phyloP scores from a whole-genome alignment of 2,888 invertebrate species.

The Philaethria dido region DNA sequence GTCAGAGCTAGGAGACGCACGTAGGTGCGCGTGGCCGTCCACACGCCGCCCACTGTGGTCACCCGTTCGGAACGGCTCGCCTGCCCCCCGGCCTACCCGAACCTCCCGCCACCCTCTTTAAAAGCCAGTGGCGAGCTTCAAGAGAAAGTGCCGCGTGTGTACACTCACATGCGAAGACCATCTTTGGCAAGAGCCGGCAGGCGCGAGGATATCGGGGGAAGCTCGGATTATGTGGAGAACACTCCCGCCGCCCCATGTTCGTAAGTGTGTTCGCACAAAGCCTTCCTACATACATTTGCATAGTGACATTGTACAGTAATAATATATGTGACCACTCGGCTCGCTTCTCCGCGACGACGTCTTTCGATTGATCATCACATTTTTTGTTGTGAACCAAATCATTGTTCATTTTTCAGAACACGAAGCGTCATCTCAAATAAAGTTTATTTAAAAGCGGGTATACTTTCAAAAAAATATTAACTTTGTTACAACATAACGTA shows the following conservation, averaged over 20 bases:
- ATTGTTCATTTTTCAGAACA: not conserved
- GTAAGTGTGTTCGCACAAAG: conserved; percentile 83
- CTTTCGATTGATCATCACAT: conserved; percentile 74
- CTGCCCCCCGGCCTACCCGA: conserved; percentile 58
- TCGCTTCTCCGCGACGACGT: conserved; percentile 70
- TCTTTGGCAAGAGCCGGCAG: conserved; percentile 71
- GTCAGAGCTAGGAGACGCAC: conserved; percentile 55
- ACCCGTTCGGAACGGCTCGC: conserved; percentile 79
- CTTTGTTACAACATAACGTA: too few species aligned
- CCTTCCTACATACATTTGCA: conserved; percentile 79
- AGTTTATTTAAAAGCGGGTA: not conserved
- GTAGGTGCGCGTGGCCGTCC: conserved; percentile 44
- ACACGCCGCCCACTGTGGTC: conserved; percentile 81
- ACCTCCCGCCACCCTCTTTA: conserved; percentile 78
- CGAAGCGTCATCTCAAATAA: not conserved
- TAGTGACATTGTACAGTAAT: conserved; percentile 83
- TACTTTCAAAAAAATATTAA: too few species aligned
- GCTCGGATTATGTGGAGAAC: conserved; percentile 76
- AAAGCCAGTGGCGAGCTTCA: conserved; percentile 85
- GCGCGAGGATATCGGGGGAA: conserved; percentile 65
- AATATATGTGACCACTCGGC: conserved; percentile 82
- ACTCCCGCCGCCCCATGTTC: conserved; percentile 74
- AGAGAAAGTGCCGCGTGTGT: conserved; percentile 85
- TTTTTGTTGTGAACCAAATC: conserved; percentile 1
- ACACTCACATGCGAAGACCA: conserved; percentile 81